Evolutionary conservation across 2,113 vertebrate genomes (phyloP).

Genomic region (Esox niger): DNA sequence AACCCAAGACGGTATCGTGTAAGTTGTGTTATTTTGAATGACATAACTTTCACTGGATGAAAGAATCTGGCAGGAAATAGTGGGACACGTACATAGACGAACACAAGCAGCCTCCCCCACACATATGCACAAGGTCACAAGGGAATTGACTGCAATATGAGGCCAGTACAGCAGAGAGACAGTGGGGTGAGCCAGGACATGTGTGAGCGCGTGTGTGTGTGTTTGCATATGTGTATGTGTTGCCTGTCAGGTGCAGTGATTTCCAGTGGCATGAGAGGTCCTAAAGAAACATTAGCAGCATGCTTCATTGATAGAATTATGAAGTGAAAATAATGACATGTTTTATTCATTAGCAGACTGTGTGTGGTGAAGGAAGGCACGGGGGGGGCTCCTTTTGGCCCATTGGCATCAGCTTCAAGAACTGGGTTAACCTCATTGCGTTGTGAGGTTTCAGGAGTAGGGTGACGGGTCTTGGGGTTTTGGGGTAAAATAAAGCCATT

Average conservation of each 20-base stretch:
- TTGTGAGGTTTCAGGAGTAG: constrained; percentile 28
- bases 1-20: background rate
- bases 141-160: background rate
- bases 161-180: background rate
- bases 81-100: constrained; percentile 1
- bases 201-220: background rate
- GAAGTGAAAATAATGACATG: constrained; percentile 34
- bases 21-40: background rate
- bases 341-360: constrained; percentile 46
- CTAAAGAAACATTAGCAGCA: constrained; percentile 7
- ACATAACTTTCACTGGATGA: too few species aligned
- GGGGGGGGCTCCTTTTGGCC: constrained; percentile 27
- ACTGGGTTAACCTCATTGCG: constrained; percentile 58
- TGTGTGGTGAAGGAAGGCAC: constrained; percentile 11
- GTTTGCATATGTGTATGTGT: background rate
- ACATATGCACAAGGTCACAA: background rate
- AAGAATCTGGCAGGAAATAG: background rate
- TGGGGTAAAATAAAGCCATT: constrained; percentile 27
- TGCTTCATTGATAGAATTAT: constrained; percentile 33
- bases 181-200: background rate
- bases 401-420: constrained; percentile 42
- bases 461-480: constrained; percentile 40
- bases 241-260: background rate
- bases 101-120: constrained; percentile 1
- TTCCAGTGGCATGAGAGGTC: background rate